Base-by-base conservation (phyloP, 2,888 invertebrate species). In the Temnothorax rugatulus region DNA sequence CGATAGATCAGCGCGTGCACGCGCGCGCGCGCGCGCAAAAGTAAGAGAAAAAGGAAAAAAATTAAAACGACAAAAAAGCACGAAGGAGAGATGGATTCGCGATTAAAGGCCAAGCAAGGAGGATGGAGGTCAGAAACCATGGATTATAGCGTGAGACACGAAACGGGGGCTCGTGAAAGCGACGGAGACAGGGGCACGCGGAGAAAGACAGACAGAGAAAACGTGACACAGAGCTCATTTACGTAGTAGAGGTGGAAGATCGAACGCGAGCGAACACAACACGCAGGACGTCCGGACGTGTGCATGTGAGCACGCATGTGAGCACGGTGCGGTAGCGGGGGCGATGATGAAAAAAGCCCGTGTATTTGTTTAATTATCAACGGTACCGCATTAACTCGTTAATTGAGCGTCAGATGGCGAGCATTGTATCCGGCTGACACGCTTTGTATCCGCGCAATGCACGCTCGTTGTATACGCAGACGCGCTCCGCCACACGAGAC, bases 361-460 rank as follows among this genome's bases (percentile, higher is more conserved):
- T 84, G 92, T 93, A 93, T 94, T 94, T 94, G 94, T 94, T 94
- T 94, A 94, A 94, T 94, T 94, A 94, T 93, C 92, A 94, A 92
- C 92, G 93, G 93, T 93, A 93, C 90, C 93, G 93, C 92, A 94
- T 95, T 95, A 95, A 95, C 94, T 95, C 94, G 94, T 94, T 95
- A 94, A 95, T 95, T 95, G 94, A 94, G 93, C 94, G 94, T 94
- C 95, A 94, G 93, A 94, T 93, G 93, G 92, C 91, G 89, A 75
- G 88, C 91, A 94, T 95, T 95, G 94, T 94, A 89, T 89, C 89
- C 89, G 89, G 84, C 90, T 95, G 94, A 95, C 94, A 93, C 93
- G 93, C 93, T 94, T 95, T 95, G 94, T 94, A 90, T 86, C 89
- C 68, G 83, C 64, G 79, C 61, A 50, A 71, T 81, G 75, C 64